Evolutionary conservation across 2,113 vertebrate genomes (phyloP).

Genomic region (Calidris pugnax): DNA sequence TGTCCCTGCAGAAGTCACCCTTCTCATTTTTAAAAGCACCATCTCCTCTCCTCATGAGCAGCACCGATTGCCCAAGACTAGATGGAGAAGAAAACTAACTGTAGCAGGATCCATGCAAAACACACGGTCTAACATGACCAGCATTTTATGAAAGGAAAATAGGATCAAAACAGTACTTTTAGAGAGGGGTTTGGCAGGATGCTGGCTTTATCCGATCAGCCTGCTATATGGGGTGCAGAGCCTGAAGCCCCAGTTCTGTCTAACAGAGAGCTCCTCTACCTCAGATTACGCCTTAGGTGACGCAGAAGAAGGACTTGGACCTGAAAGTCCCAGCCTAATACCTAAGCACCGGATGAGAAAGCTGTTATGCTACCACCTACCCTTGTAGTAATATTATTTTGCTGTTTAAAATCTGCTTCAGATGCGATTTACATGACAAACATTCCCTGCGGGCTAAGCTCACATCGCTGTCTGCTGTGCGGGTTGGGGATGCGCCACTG

Average conservation of each 20-base stretch:
- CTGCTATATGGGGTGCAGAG: neutral
- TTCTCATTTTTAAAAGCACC: neutral
- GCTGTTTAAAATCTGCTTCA: neutral
- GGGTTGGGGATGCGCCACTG: neutral
- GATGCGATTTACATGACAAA: neutral
- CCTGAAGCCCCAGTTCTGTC: neutral
- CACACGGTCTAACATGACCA: neutral
- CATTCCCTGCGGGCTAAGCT: neutral
- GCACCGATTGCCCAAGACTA: rapidly evolving
- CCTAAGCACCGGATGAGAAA: neutral
- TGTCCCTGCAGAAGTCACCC: neutral
- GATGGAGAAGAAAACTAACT: neutral
- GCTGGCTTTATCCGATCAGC: neutral
- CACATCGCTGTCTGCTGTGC: neutral
- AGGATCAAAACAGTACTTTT: neutral
- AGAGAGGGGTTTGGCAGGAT: neutral
- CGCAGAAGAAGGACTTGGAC: neutral
- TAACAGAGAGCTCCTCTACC: neutral
- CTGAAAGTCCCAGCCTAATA: neutral
- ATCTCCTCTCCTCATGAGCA: neutral
- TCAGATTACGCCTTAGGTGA: neutral
- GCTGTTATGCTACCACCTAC: neutral
- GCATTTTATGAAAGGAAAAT: neutral
- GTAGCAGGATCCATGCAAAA: neutral
- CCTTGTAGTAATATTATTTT: neutral